Conservation (phyloP, 1,140 invertebrate species). For the Tetranychus urticae region DNA sequence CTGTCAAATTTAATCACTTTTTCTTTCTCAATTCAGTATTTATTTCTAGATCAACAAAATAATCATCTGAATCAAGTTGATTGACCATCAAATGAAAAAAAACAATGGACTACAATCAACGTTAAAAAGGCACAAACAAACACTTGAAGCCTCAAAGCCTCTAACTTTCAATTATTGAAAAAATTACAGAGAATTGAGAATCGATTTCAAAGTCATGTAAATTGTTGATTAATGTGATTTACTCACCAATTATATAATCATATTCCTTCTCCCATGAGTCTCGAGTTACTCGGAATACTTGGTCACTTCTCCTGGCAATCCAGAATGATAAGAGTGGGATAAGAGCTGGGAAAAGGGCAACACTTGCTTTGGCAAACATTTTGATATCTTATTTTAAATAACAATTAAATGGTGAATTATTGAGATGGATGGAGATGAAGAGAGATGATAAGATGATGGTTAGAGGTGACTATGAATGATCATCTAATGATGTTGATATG, state of each 20-base stretch:
- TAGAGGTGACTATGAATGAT: too few species aligned
- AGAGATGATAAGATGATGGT: too few species aligned
- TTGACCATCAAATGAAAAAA: too few species aligned
- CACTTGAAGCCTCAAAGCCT: neutral
- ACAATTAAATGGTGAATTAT: neutral
- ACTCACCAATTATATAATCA: constrained; percentile 14
- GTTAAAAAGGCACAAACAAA: neutral
- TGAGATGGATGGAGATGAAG: too few species aligned
- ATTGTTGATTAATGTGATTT: neutral
- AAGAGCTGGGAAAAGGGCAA: neutral
- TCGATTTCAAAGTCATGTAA: neutral
- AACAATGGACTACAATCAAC: too few species aligned
- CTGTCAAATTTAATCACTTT: too few species aligned
- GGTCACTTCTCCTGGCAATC: neutral
- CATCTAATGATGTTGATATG: too few species aligned
- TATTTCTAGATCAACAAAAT: too few species aligned
- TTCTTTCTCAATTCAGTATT: too few species aligned
- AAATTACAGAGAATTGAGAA: neutral
- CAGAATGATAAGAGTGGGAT: neutral
- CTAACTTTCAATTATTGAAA: neutral
- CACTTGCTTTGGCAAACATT: neutral
- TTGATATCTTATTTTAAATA: neutral
- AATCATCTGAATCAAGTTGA: too few species aligned
- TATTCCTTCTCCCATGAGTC: constrained; percentile 34
- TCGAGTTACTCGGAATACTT: constrained; percentile 9